Evolutionary conservation across 2,888 invertebrate genomes (phyloP).

Genomic region (Pachycephus smyrnensis): DNA sequence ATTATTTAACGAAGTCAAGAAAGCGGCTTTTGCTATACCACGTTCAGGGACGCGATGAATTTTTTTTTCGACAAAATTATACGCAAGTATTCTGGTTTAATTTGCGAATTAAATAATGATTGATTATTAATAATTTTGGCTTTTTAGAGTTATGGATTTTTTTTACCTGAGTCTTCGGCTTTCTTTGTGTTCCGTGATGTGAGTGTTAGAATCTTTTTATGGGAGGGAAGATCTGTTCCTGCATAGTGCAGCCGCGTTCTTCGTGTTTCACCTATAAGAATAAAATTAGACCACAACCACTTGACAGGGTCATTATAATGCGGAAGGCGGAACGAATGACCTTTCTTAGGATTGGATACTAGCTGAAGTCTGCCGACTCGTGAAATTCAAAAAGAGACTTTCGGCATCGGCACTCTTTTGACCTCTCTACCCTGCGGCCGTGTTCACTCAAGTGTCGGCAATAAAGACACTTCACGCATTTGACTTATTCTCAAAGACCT

Average conservation of each 20-base stretch:
- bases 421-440: neutral
- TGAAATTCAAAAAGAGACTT: neutral
- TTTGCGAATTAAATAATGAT: conserved; percentile 9
- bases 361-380: neutral
- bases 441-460: too few species aligned
- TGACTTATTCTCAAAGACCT: too few species aligned
- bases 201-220: conserved; percentile 11
- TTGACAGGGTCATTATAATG: conserved; percentile 30
- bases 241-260: neutral
- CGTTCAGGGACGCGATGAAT: neutral
- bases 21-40: conserved; percentile 1
- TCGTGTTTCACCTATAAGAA: conserved; percentile 4
- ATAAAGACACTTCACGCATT: too few species aligned
- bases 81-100: conserved; percentile 5
- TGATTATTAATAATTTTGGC: neutral
- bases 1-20: conserved; percentile 43
- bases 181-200: conserved; percentile 14
- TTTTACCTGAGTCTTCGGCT: conserved; percentile 31
- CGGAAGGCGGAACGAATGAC: conserved; percentile 14
- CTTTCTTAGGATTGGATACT: neutral
- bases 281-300: conserved; percentile 25
- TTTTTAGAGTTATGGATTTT: neutral
- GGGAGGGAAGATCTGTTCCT: neutral
- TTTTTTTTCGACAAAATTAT: neutral
- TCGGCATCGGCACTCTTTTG: neutral